phyloP scores from a whole-genome alignment of 2,888 invertebrate species.

The Lucinisca nassula region DNA sequence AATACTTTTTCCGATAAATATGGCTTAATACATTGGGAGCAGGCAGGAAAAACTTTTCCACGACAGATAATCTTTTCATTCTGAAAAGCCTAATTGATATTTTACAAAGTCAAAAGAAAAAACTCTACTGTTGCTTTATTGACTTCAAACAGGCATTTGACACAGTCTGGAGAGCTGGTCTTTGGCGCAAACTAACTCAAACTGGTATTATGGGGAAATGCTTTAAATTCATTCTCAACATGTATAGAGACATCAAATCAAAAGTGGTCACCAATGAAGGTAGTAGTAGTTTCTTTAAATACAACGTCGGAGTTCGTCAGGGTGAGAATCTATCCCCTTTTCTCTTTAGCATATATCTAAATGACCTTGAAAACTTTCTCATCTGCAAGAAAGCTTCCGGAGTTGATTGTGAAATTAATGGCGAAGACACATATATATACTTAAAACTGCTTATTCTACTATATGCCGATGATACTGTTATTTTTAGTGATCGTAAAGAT shows the following conservation, averaged over 20 bases:
- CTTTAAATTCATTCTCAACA: slow-evolving; percentile 14
- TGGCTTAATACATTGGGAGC: neutral
- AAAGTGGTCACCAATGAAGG: neutral
- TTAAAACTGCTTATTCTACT: neutral
- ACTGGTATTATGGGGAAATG: slow-evolving; percentile 32
- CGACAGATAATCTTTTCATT: slow-evolving; percentile 9
- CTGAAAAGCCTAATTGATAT: slow-evolving; percentile 14
- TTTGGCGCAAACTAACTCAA: slow-evolving; percentile 22
- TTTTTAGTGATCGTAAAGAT: neutral
- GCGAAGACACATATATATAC: neutral
- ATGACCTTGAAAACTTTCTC: neutral
- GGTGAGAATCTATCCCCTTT: neutral
- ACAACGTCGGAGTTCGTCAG: neutral
- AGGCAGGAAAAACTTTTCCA: neutral
- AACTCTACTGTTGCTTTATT: slow-evolving; percentile 27
- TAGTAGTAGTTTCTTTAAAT: neutral
- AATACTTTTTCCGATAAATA: neutral
- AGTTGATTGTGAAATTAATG: neutral
- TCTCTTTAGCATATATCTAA: neutral
- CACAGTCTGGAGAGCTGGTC: slow-evolving; percentile 27
- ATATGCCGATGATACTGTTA: neutral
- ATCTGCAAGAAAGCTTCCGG: neutral
- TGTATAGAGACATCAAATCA: slow-evolving; percentile 41
- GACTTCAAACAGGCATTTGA: slow-evolving; percentile 41
- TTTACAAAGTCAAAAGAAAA: slow-evolving; percentile 17